These are phyloP conservation scores for Etheostoma cragini DNA, from an alignment of 2,113 vertebrate species.

Conservation along the genomic window DNA sequence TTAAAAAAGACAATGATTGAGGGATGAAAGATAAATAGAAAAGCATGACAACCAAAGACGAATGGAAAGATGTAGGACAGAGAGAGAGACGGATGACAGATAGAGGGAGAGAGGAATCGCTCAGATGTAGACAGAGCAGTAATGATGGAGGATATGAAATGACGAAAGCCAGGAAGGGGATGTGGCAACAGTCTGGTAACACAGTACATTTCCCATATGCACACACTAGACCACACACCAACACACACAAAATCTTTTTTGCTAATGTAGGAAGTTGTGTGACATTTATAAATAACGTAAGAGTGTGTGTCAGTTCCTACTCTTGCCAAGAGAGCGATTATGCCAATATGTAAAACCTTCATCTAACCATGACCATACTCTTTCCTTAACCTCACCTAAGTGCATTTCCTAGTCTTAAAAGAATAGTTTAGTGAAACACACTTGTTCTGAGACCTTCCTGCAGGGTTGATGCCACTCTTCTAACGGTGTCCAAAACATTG, in stretches of 20 bases:
- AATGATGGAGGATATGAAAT: background rate
- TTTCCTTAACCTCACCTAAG: background rate
- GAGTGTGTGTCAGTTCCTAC: background rate
- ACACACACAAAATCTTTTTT: background rate
- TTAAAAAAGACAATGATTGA: slow-evolving; percentile 22
- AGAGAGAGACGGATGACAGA: background rate
- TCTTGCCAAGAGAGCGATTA: background rate
- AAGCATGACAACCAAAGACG: background rate
- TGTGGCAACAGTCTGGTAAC: background rate
- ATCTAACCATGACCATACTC: background rate
- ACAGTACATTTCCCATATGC: slow-evolving; percentile 12
- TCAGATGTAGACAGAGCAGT: background rate
- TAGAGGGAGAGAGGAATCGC: background rate
- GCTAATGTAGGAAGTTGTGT: background rate
- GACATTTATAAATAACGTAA: background rate
- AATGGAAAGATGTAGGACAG: slow-evolving; percentile 6
- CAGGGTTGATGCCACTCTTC: background rate
- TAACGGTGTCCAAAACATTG: background rate
- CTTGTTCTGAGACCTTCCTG: background rate
- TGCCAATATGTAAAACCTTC: background rate
- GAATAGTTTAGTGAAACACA: background rate
- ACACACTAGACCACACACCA: background rate
- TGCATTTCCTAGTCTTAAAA: background rate
- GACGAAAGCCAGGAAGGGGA: background rate
- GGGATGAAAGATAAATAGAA: slow-evolving; percentile 20